Percentiles rank a stretch among this genome's conserved stretches.
phyloP scores from a whole-genome alignment of 2,797 vertebrate genomes.

The Betta splendens region DNA sequence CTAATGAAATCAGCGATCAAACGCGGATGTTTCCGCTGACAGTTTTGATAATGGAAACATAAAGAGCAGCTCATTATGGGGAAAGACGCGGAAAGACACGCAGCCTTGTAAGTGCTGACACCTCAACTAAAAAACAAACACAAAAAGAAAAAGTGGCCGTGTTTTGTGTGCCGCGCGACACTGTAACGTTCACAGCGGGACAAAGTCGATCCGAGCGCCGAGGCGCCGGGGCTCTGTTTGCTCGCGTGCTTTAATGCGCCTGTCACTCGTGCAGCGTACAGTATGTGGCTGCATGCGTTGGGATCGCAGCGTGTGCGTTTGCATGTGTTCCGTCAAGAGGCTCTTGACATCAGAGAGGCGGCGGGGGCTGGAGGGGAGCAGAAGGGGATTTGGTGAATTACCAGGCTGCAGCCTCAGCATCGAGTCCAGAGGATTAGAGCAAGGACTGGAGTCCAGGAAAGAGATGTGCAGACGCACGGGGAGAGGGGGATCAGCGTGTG shows the following conservation, averaged over 20 bases:
- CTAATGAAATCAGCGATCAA: constrained; percentile 60
- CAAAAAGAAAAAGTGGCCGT: not conserved
- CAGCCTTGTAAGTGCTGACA: constrained; percentile 21
- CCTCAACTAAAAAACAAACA: constrained; percentile 24
- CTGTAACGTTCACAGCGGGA: not conserved
- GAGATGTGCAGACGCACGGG: constrained; percentile 64
- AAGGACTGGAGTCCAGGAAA: constrained; percentile 55
- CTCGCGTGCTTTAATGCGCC: constrained; percentile 1
- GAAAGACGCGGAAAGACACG: constrained; percentile 18
- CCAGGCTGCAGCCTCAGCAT: constrained; percentile 77
- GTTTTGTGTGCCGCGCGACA: constrained; percentile 9
- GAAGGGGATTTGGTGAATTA: constrained; percentile 78
- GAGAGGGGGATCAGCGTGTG: constrained; percentile 54
- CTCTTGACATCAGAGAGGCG: constrained; percentile 69
- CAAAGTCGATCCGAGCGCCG: not conserved
- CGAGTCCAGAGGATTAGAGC: constrained; percentile 73
- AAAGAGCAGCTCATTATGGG: constrained; percentile 33
- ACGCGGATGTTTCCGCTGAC: constrained; percentile 43
- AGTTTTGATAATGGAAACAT: constrained; percentile 34
- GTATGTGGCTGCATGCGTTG: not conserved
- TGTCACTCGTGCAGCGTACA: constrained; percentile 4
- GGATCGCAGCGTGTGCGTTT: constrained; percentile 17
- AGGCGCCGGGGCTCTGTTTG: constrained; percentile 2
- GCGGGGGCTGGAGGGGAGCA: constrained; percentile 62
- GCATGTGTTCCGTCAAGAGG: constrained; percentile 53